phyloP scores from a whole-genome alignment of 1,140 invertebrate species.

The Orius laevigatus region DNA sequence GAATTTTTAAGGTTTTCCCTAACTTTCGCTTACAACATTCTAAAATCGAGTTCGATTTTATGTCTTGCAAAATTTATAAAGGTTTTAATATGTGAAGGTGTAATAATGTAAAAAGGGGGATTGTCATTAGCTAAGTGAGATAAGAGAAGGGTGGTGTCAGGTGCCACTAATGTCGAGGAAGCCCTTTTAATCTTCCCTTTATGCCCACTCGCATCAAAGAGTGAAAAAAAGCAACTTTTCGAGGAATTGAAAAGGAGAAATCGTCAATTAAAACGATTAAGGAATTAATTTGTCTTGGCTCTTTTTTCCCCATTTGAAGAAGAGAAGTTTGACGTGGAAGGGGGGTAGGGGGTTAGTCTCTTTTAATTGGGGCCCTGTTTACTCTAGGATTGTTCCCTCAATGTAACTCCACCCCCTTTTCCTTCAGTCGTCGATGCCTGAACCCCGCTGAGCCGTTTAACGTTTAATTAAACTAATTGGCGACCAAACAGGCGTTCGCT shows the following conservation, averaged over 20 bases:
- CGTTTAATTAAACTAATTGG: conserved; percentile 10
- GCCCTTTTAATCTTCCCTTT: too few species aligned
- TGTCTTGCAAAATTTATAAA: too few species aligned
- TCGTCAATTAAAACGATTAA: conserved; percentile 7
- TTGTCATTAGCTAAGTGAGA: too few species aligned
- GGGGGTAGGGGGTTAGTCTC: neutral
- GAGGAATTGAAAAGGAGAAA: neutral
- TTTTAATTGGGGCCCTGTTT: conserved; percentile 8
- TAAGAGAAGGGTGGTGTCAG: too few species aligned
- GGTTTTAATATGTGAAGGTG: too few species aligned
- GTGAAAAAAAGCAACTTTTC: neutral
- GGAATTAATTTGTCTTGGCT: conserved; percentile 1
- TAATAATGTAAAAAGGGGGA: too few species aligned
- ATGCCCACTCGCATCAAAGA: neutral
- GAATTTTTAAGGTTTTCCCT: too few species aligned
- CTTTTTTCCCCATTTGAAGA: too few species aligned
- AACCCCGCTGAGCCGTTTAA: conserved; percentile 5
- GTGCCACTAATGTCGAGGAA: too few species aligned
- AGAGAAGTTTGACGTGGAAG: neutral
- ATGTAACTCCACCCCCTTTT: neutral
- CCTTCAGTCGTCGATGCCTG: neutral
- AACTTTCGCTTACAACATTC: too few species aligned
- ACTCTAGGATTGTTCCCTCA: conserved; percentile 3
- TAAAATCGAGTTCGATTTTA: too few species aligned
- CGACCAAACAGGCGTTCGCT: conserved; percentile 2